These are phyloP conservation scores for Ianthella basta DNA, from an alignment of 37 sponge, comb jelly and placozoan genomes.

Conservation along the genomic window DNA sequence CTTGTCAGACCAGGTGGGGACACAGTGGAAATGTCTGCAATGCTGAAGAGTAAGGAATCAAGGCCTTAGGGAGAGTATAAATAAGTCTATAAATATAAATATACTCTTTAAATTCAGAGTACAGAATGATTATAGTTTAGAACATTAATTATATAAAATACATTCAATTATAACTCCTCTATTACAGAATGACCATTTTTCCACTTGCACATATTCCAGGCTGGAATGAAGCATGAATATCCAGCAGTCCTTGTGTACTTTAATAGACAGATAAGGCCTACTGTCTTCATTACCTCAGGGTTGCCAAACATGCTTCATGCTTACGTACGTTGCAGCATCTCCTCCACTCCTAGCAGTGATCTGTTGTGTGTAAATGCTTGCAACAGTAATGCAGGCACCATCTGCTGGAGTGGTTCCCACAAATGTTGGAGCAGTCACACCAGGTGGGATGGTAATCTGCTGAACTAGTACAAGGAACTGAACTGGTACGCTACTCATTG, in stretches of 20 bases:
- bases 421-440: not conserved
- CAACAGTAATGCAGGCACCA: conserved; percentile 42
- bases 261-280: too few relatives aligned
- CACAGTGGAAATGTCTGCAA: conserved; percentile 26
- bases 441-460: not conserved
- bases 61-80: too few relatives aligned
- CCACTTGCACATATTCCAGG: too few relatives aligned
- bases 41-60: conserved; percentile 12
- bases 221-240: too few relatives aligned
- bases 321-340: conserved; percentile 26
- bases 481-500: conserved; percentile 51
- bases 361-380: conserved; percentile 5
- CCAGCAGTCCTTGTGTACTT: too few relatives aligned
- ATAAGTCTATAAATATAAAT: too few relatives aligned
- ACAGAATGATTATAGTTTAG: too few relatives aligned
- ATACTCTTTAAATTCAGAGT: too few relatives aligned
- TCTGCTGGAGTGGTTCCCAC: conserved; percentile 25
- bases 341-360: conserved; percentile 33
- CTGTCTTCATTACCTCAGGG: too few relatives aligned
- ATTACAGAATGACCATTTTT: not conserved
- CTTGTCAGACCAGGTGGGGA: conserved; percentile 35
- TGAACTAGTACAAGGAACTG: conserved; percentile 38
- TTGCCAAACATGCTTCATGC: too few relatives aligned
- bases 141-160: not conserved
- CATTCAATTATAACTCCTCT: not conserved